Evolutionary conservation across 92 coral and sea anemone genomes (phyloP).

Genomic region (Epizoanthus scotinus): DNA sequence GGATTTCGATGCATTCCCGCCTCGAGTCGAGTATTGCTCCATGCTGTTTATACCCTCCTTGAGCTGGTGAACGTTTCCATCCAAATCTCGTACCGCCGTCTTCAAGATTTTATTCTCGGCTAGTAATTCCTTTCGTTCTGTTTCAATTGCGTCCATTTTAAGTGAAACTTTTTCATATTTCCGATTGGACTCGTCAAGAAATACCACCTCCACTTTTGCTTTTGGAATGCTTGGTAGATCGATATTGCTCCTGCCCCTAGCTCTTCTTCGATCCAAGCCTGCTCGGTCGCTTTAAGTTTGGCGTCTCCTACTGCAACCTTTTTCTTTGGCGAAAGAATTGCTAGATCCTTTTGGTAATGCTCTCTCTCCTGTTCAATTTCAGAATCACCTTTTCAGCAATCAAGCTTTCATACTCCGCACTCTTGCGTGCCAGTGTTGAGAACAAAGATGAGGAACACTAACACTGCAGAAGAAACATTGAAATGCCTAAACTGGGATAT

Average conservation of each 20-base stretch:
- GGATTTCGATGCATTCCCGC: conserved; percentile 32
- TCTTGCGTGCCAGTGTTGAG: not conserved
- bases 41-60: not conserved
- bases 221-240: too few relatives aligned
- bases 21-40: conserved; percentile 4
- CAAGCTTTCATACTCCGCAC: conserved; percentile 9
- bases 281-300: conserved; percentile 23
- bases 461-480: conserved; percentile 39
- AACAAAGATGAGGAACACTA: not conserved
- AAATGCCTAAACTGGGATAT: conserved; percentile 48
- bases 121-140: not conserved
- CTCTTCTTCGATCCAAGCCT: not conserved
- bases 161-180: not conserved
- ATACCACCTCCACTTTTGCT: not conserved
- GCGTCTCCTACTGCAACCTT: conserved; percentile 2
- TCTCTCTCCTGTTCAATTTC: conserved; percentile 9
- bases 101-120: not conserved
- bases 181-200: not conserved
- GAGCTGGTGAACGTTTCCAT: not conserved
- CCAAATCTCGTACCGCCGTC: not conserved
- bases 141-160: not conserved
- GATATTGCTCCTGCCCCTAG: not conserved
- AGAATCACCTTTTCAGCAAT: conserved; percentile 2
- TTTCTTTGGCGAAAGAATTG: not conserved
- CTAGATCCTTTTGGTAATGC: conserved; percentile 10